Base-by-base conservation (phyloP, 2,113 vertebrate species). In the Istiophorus platypterus region DNA sequence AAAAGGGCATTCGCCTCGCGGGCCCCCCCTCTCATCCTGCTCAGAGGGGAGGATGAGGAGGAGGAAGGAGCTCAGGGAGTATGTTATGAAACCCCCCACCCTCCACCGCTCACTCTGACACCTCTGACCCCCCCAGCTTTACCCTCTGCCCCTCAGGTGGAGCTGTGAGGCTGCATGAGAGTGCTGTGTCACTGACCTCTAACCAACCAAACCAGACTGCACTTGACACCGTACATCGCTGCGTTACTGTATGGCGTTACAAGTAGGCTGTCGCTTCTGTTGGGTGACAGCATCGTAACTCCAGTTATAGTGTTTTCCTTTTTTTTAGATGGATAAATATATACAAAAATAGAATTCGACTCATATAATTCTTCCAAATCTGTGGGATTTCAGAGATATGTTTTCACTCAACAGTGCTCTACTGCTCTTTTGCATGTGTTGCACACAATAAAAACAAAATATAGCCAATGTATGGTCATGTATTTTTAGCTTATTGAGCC, bases 51-150 rank as follows among this genome's bases (percentile, higher is more conserved):
- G 89, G 92, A 94, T 31, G 94, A 94, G 88, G 93, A 95, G 81
- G 92, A 94, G 83, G 93, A 94, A 86, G 94, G 94, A 91, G 92
- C 92, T 90, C 95, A 96, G 94, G 95, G 93, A 95, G 95, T 96
- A 96, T 76, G 95, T 96, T 88, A 39, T 65, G 7, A 57, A 51
- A 7, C 47, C 63, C 45, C 49, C 51, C 39, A 31, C 31, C 71
- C 29, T 29, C n/a, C 72, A 71, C 72, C 18, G 7, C 39, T 76
- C 58, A 70, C 82, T 31, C 68, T 72, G 4, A 79, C 67, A 83
- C 69, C 85, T 78, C 45, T 88, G 58, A 78, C 61, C 80, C 41
- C 41, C 29, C 34, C 81, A 84, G 84, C 76, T 80, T 82, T 59
- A 49, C 74, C 67, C 71, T 78, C 80, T 12, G 52, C 26, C 74